These are phyloP conservation scores for Scomber scombrus DNA, from an alignment of 2,113 vertebrate species.

Conservation along the genomic window DNA sequence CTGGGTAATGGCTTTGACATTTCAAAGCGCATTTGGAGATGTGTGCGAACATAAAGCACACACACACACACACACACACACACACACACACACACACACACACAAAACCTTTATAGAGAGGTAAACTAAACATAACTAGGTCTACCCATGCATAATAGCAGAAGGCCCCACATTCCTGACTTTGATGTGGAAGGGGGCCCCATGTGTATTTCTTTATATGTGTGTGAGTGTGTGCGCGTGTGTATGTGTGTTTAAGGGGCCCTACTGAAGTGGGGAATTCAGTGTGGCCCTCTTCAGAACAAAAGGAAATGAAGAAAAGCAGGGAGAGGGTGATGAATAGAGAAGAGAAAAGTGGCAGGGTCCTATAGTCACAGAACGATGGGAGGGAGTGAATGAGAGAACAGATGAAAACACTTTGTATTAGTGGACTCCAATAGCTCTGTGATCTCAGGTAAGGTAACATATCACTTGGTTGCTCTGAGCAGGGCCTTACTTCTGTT, in stretches of 20 bases:
- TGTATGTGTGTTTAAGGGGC: constrained; percentile 29
- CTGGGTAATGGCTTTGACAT: constrained; percentile 56
- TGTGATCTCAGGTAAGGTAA: not conserved
- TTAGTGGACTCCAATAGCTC: not conserved
- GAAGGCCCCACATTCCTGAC: constrained; percentile 66
- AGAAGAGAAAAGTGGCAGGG: constrained; percentile 25
- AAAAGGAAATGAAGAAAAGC: constrained; percentile 59
- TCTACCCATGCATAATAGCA: constrained; percentile 55
- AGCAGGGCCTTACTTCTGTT: not conserved
- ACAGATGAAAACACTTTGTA: not conserved
- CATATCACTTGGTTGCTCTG: not conserved
- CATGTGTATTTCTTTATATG: not conserved
- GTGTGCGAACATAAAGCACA: constrained; percentile 44
- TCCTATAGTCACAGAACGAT: constrained; percentile 11
- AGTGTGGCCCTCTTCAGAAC: constrained; percentile 31
- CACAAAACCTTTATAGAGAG: constrained; percentile 12
- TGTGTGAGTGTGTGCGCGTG: not conserved
- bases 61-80: not conserved
- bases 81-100: not conserved
- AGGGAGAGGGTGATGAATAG: constrained; percentile 40
- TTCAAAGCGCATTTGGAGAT: constrained; percentile 47
- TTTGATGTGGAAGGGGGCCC: constrained; percentile 65
- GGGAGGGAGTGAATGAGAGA: constrained; percentile 20
- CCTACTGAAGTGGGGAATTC: constrained; percentile 30
- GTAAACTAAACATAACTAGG: constrained; percentile 59